Evolutionary conservation across 2,797 vertebrate species (phyloP).

Genomic region (Neosilurus mollespiculum): DNA sequence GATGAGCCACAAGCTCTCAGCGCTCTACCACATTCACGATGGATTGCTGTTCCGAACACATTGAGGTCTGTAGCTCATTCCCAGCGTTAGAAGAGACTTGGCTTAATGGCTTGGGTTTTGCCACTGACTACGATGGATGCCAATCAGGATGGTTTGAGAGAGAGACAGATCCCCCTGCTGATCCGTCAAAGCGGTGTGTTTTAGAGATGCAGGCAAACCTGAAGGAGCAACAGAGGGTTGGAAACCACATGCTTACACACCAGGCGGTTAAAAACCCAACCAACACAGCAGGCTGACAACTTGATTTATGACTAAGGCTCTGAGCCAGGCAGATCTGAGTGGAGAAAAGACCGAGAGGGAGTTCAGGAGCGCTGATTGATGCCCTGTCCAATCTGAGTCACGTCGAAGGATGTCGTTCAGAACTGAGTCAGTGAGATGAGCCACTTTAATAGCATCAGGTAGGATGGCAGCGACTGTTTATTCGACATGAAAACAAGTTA

Average conservation of each 20-base stretch:
- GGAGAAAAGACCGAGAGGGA: slow-evolving; percentile 55
- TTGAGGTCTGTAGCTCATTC: not conserved
- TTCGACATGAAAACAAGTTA: not conserved
- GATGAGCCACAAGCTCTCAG: slow-evolving; percentile 16
- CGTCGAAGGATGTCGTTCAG: slow-evolving; percentile 38
- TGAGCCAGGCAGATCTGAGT: slow-evolving; percentile 49
- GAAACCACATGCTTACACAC: slow-evolving; percentile 57
- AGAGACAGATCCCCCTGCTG: slow-evolving; percentile 32
- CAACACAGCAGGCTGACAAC: slow-evolving; percentile 55
- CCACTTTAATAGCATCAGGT: not conserved
- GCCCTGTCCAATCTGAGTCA: slow-evolving; percentile 64
- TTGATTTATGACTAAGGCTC: slow-evolving; percentile 69
- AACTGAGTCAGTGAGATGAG: not conserved
- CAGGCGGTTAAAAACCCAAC: slow-evolving; percentile 59
- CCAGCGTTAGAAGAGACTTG: not conserved
- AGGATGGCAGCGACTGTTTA: not conserved
- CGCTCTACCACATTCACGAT: not conserved
- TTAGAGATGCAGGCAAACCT: slow-evolving; percentile 42
- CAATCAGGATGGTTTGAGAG: slow-evolving; percentile 4
- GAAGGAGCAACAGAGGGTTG: slow-evolving; percentile 52
- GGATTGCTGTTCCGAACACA: not conserved
- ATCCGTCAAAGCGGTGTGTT: slow-evolving; percentile 33
- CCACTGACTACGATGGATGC: slow-evolving; percentile 8
- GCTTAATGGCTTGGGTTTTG: not conserved
- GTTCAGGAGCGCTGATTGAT: slow-evolving; percentile 62